Conservation (phyloP, 1,140 invertebrate genomes). For the Dolichoris vasculosae region DNA sequence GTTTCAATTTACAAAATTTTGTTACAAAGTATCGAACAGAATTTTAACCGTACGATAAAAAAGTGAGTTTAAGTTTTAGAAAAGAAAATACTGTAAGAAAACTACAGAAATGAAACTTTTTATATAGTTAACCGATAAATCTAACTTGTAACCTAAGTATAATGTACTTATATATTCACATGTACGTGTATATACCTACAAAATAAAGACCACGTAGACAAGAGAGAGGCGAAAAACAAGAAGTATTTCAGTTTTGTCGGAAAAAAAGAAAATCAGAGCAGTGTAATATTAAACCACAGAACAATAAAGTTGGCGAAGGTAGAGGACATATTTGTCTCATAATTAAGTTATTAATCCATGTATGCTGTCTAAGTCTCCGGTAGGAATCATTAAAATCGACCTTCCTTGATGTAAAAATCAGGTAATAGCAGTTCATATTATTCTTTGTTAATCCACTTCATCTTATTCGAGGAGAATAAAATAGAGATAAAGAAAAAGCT, state of each 20-base stretch:
- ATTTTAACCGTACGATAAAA: no score
- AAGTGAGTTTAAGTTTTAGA: no score
- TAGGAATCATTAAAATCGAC: neutral
- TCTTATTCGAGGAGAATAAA: neutral
- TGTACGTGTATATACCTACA: no score
- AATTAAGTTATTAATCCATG: neutral
- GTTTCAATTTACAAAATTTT: no score
- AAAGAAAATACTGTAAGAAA: no score
- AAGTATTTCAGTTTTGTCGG: neutral
- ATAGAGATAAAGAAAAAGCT: neutral
- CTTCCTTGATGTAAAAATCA: neutral
- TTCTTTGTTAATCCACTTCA: neutral
- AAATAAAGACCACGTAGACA: no score
- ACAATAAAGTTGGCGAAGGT: neutral
- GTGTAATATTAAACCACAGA: neutral
- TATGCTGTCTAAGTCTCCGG: neutral
- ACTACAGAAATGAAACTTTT: no score
- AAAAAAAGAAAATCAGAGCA: neutral
- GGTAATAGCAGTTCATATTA: neutral
- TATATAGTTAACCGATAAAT: no score
- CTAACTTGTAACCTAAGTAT: no score
- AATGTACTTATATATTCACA: no score
- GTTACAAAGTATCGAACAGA: no score
- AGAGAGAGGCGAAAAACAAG: neutral
- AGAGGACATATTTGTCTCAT: neutral